Base-by-base conservation (phyloP, 2,113 vertebrate genomes). In the Daubentonia madagascariensis region DNA sequence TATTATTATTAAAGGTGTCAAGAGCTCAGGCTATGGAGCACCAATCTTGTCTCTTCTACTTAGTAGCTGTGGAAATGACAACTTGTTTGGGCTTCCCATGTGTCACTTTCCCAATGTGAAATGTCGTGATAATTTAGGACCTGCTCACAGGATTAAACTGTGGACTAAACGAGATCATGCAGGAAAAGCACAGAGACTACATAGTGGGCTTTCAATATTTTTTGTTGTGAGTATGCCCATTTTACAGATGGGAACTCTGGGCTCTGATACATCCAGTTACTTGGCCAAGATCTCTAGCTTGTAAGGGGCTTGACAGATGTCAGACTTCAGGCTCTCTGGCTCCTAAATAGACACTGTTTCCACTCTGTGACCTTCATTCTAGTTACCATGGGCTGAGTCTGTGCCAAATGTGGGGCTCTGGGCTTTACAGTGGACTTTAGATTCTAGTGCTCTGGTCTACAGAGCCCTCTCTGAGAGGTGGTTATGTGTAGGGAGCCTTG, bases 391-490 rank as follows among this genome's bases (percentile, higher is more conserved):
- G 63, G 35, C 11, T 12, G 22, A 57, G 5, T 37, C 14, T 65
- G 37, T 40, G n/a, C 28, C n/a, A 1, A 23, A 0, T 13, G 37
- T 32, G 6, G 13, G 50, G 10, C 17, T 8, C 43, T n/a, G 40
- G 17, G 30, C 25, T 97, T 63, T 84, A 14, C 45, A 20, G 14
- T 75, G 86, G 17, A 23, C 28, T 73, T 80, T 6, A 50, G 17
- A 2, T 40, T 2, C 8, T 9, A 48, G 23, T 0, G 0, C 12
- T 89, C n/a, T 43, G 54, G 8, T 59, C 23, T 52, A 9, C 1
- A 37, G 32, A 32, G 25, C 14, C 6, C 50, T 10, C 54, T 93
- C 13, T 40, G 79, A 78, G n/a, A 25, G 10, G 22, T 18, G 28
- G 3, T 61, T 79, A 8, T 57, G 23, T n/a, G 11, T 50, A 48